phyloP scores from a whole-genome alignment of 2,797 vertebrate species.

The Lagorchestes hirsutus region DNA sequence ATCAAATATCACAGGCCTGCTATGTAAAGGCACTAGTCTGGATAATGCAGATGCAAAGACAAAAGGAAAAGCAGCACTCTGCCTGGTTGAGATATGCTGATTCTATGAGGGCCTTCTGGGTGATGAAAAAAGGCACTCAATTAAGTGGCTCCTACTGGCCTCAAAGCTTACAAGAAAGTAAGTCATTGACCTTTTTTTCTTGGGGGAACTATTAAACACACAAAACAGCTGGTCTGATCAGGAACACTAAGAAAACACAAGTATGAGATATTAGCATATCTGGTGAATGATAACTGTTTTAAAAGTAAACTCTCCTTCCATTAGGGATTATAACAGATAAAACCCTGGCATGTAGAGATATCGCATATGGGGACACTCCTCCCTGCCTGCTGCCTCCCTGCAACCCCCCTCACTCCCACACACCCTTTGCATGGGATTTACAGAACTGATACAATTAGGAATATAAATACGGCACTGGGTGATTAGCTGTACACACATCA shows the following conservation, averaged over 20 bases:
- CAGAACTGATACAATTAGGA: conserved; percentile 17
- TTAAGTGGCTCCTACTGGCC: conserved; percentile 19
- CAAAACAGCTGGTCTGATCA: conserved; percentile 34
- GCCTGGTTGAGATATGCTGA: conserved; percentile 2
- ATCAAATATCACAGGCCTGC: not conserved
- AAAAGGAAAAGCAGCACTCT: not conserved
- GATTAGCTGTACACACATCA: conserved; percentile 8
- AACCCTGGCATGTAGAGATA: not conserved
- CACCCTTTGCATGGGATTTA: not conserved
- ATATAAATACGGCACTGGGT: conserved; percentile 21
- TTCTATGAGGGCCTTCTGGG: not conserved
- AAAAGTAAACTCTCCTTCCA: not conserved
- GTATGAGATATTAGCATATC: not conserved
- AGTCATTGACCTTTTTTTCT: conserved; percentile 43
- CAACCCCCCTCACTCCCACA: not conserved
- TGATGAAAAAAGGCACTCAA: conserved; percentile 40
- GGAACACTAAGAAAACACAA: conserved; percentile 8
- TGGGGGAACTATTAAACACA: conserved; percentile 1
- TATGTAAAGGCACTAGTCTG: not conserved
- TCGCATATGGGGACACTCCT: not conserved
- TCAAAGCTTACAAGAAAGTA: conserved; percentile 19
- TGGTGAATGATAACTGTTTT: not conserved
- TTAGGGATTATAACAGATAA: not conserved
- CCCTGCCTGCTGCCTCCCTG: not conserved
- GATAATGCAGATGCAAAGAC: not conserved